Percentiles rank a stretch among this genome's conserved stretches.
Evolutionary conservation across 2,888 invertebrate genomes (phyloP).

Genomic region (Cataglyphis livida): DNA sequence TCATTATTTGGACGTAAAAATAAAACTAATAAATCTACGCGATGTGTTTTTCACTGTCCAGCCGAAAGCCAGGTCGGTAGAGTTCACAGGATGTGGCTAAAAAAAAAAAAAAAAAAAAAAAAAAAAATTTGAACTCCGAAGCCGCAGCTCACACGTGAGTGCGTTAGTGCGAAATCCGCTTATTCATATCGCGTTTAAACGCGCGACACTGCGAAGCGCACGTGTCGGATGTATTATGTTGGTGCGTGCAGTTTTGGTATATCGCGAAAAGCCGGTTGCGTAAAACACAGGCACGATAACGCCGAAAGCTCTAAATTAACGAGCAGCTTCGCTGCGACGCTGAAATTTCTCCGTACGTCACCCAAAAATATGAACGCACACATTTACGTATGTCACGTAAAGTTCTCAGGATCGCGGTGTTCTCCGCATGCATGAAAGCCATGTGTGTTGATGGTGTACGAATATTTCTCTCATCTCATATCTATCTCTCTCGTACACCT

Average conservation of each 20-base stretch:
- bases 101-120: background rate
- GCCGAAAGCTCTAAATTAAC: slow-evolving; percentile 38
- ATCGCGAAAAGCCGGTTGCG: slow-evolving; percentile 26
- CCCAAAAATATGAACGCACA: slow-evolving; percentile 21
- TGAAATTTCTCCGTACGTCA: background rate
- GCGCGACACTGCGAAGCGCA: slow-evolving; percentile 25
- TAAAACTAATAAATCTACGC: background rate
- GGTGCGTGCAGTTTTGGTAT: background rate
- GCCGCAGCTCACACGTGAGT: background rate
- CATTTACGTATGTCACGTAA: background rate
- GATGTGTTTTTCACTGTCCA: slow-evolving; percentile 6
- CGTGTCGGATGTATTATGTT: slow-evolving; percentile 39
- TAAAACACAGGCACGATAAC: slow-evolving; percentile 35
- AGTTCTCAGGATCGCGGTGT: background rate
- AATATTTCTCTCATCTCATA: background rate
- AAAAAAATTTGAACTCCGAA: slow-evolving; percentile 12
- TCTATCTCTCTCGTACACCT: background rate
- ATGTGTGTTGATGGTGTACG: background rate
- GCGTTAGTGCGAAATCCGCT: slow-evolving; percentile 49
- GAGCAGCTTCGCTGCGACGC: slow-evolving; percentile 24
- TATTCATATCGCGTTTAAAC: slow-evolving; percentile 56
- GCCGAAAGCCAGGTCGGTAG: background rate
- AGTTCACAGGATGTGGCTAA: background rate
- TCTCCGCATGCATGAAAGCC: background rate
- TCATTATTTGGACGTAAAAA: slow-evolving; percentile 4